A percentile compares a stretch with the other conserved stretches of the same genome.
Conservation (phyloP, 1,140 invertebrate species). For the Ooceraea biroi region DNA sequence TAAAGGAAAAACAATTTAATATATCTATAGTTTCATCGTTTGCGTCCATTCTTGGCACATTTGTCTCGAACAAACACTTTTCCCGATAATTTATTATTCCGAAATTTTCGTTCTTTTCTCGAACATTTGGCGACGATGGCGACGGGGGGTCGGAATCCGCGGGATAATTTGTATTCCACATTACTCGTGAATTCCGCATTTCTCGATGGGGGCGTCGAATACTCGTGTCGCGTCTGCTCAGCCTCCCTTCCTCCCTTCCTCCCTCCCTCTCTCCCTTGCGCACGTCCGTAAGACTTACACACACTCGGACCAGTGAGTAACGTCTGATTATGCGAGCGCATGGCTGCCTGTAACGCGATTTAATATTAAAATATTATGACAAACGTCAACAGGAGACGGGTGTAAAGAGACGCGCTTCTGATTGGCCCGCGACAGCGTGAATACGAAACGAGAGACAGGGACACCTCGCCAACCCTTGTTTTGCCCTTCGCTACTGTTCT, state of each 20-base stretch:
- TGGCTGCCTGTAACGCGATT: constrained; percentile 86
- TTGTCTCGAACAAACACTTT: neutral
- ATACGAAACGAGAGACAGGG: constrained; percentile 83
- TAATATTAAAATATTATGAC: constrained; percentile 87
- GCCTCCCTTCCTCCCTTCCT: constrained; percentile 50
- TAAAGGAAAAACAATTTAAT: too few species aligned
- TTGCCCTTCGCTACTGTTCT: constrained; percentile 54
- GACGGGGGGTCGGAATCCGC: constrained; percentile 67
- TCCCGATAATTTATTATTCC: constrained; percentile 75
- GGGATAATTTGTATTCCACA: constrained; percentile 84
- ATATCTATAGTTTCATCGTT: neutral
- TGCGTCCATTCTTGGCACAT: neutral
- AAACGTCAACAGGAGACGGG: constrained; percentile 86
- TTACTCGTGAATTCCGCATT: constrained; percentile 76
- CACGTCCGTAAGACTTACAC: constrained; percentile 63
- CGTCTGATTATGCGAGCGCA: constrained; percentile 86
- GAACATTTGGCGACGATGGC: constrained; percentile 63
- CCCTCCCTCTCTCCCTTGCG: constrained; percentile 1
- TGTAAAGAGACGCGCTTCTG: constrained; percentile 81
- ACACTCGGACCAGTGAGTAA: constrained; percentile 73
- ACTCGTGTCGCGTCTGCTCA: constrained; percentile 68
- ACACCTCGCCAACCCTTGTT: constrained; percentile 63
- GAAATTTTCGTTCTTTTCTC: constrained; percentile 79
- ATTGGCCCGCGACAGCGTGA: constrained; percentile 84
- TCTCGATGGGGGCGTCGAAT: constrained; percentile 76